phyloP scores from a whole-genome alignment of 2,113 vertebrate species.

The Podarcis muralis region DNA sequence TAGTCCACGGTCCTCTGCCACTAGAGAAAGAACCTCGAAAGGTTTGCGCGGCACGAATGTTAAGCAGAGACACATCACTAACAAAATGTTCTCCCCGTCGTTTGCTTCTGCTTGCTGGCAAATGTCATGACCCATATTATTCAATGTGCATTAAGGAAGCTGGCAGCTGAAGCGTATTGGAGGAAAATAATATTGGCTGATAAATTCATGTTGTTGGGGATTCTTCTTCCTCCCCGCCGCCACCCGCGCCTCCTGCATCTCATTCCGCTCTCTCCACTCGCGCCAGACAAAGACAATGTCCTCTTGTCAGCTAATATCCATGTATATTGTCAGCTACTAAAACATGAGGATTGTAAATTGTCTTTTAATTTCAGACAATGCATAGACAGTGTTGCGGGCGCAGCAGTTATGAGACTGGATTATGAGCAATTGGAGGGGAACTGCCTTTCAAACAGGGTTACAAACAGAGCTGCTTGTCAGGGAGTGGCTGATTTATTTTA shows the following conservation, averaged over 20 bases:
- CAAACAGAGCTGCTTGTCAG: neutral
- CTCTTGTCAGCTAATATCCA: constrained; percentile 30
- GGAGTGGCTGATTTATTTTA: neutral
- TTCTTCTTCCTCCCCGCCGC: neutral
- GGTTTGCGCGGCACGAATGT: accelerated
- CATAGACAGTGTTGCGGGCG: neutral
- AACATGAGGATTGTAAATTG: neutral
- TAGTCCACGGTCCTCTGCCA: constrained; percentile 24
- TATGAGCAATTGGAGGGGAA: neutral
- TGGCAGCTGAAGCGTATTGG: constrained; percentile 66
- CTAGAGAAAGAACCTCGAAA: constrained; percentile 34
- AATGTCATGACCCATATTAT: constrained; percentile 71
- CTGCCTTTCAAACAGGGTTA: neutral
- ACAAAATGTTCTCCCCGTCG: constrained; percentile 37
- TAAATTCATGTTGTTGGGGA: constrained; percentile 38
- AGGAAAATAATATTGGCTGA: constrained; percentile 62
- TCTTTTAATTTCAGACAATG: constrained; percentile 27
- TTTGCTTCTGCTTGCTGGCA: constrained; percentile 59
- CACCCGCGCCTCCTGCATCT: constrained; percentile 51
- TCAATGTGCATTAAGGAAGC: constrained; percentile 71
- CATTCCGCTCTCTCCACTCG: constrained; percentile 39
- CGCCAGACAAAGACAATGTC: constrained; percentile 18
- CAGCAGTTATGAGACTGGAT: neutral
- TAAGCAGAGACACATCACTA: constrained; percentile 22
- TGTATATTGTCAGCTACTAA: constrained; percentile 19